phyloP scores from a whole-genome alignment of 2,113 vertebrate genomes.

The Hemichromis elongatus region DNA sequence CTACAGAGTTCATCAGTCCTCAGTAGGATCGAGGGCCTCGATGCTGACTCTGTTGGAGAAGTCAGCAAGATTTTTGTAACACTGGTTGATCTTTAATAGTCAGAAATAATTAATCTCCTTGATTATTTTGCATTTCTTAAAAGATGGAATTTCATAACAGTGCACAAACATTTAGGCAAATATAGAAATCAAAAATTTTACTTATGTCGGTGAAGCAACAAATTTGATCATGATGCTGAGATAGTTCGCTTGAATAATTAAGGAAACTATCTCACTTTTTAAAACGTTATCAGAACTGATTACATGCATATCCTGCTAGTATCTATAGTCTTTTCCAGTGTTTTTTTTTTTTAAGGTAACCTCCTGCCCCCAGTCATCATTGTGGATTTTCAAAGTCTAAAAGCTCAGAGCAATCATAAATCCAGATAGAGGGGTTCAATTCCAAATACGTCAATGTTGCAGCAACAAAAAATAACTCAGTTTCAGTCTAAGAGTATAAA shows the following conservation, averaged over 20 bases:
- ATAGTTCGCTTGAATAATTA: not conserved
- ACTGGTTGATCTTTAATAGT: not conserved
- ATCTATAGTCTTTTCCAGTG: not conserved
- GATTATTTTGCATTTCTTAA: not conserved
- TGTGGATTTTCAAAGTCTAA: not conserved
- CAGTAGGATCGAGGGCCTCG: not conserved
- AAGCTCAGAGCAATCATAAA: not conserved
- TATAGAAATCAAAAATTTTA: not conserved
- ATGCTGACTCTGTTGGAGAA: not conserved
- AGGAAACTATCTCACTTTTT: not conserved
- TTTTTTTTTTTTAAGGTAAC: not conserved
- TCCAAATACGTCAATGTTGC: not conserved
- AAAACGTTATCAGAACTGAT: not conserved
- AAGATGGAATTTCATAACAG: not conserved
- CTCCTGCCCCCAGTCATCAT: not conserved
- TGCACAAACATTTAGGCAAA: not conserved
- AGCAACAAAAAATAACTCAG: not conserved
- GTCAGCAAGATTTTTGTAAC: not conserved
- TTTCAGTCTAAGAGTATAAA: not conserved
- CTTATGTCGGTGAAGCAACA: not conserved
- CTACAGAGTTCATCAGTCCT: not conserved
- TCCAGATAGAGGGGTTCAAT: not conserved
- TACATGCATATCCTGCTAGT: not conserved
- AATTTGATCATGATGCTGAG: not conserved
- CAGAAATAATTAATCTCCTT: not conserved